A percentile compares a stretch with the other conserved stretches of the same genome.
phyloP scores from a whole-genome alignment of 2,888 invertebrate genomes.

The Horisme vitalbata region DNA sequence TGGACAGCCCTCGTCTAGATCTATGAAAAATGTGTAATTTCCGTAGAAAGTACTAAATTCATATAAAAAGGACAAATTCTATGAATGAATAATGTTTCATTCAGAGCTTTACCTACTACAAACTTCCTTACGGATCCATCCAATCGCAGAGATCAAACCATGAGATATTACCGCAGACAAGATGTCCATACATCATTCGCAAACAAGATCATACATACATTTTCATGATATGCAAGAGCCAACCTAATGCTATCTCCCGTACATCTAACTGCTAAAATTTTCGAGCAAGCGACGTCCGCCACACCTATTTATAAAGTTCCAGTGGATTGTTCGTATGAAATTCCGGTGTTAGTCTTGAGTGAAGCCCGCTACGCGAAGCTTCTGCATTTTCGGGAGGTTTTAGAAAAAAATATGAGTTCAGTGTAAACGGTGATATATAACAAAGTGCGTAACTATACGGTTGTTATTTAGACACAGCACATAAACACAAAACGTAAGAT shows the following conservation, averaged over 20 bases:
- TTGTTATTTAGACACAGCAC: constrained; percentile 44
- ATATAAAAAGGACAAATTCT: too few species aligned
- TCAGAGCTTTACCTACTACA: too few species aligned
- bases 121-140: background rate
- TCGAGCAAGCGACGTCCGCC: constrained; percentile 51
- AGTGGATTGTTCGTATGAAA: constrained; percentile 75
- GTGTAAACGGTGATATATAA: constrained; percentile 49
- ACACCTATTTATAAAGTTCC: constrained; percentile 82
- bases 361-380: constrained; percentile 45
- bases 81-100: too few species aligned
- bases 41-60: too few species aligned
- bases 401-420: constrained; percentile 50
- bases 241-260: constrained; percentile 30
- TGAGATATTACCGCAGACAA: constrained; percentile 11
- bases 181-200: constrained; percentile 22
- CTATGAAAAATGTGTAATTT: too few species aligned
- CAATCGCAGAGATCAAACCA: constrained; percentile 5
- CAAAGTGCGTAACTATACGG: constrained; percentile 56
- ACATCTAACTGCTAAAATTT: constrained; percentile 36
- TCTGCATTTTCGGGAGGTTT: constrained; percentile 7
- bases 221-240: constrained; percentile 20
- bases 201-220: constrained; percentile 24
- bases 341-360: constrained; percentile 69
- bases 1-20: too few species aligned
- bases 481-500: constrained; percentile 40